phyloP scores from a whole-genome alignment of 2,888 invertebrate species.

The Nomada goodeniana region DNA sequence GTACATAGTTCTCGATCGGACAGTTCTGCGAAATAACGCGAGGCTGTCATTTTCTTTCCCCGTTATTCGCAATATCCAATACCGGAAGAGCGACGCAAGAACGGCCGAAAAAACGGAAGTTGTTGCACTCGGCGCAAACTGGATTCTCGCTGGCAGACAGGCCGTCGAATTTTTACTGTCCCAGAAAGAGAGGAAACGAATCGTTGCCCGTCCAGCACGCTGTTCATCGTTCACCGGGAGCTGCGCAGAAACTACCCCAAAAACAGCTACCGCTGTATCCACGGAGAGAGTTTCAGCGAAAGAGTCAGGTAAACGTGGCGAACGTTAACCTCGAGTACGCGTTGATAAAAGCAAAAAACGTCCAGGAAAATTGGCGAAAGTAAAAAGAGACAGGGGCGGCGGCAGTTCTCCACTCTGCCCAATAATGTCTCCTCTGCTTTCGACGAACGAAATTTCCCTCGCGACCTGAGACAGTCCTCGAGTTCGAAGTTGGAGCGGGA shows the following conservation, averaged over 20 bases:
- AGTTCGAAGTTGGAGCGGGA: neutral
- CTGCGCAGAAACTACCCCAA: neutral
- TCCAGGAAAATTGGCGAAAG: neutral
- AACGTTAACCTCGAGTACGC: neutral
- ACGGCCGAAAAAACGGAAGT: neutral
- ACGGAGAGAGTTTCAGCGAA: too few species aligned
- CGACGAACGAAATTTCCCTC: slow-evolving; percentile 18
- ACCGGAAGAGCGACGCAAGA: neutral
- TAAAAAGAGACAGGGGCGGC: too few species aligned
- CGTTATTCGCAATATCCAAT: too few species aligned
- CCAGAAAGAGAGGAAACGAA: too few species aligned
- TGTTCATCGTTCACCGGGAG: too few species aligned
- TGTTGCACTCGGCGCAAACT: too few species aligned
- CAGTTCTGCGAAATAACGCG: too few species aligned
- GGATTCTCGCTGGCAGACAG: too few species aligned
- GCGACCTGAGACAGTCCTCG: neutral
- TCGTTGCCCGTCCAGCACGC: too few species aligned
- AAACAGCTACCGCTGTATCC: too few species aligned
- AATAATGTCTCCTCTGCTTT: slow-evolving; percentile 13
- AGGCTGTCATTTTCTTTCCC: too few species aligned
- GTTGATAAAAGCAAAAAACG: neutral
- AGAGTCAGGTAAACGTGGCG: slow-evolving; percentile 15
- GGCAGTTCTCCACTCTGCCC: neutral
- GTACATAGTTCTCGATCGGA: too few species aligned
- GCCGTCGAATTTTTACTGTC: neutral